Percentiles rank a stretch among this genome's conserved stretches.
These are phyloP conservation scores for Eilema depressum DNA, from an alignment of 2,888 invertebrate species.

Conservation along the genomic window DNA sequence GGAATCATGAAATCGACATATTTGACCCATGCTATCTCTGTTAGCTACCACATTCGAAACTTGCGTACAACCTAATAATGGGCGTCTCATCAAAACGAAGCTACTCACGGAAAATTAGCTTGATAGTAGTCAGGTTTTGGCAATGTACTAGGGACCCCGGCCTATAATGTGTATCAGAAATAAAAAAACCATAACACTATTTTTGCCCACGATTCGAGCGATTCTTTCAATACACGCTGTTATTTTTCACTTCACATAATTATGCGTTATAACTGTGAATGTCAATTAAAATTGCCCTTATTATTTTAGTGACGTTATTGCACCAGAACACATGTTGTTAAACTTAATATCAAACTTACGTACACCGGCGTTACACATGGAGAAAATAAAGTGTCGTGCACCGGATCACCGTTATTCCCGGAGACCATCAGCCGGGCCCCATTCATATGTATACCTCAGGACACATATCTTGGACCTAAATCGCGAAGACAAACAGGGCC, in stretches of 20 bases:
- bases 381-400: conserved; percentile 26
- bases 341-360: conserved; percentile 9
- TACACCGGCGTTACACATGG: conserved; percentile 4
- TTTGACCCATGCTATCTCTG: too few species aligned
- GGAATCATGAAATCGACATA: too few species aligned
- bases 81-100: too few species aligned
- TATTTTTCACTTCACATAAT: neutral
- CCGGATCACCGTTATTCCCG: conserved; percentile 48
- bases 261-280: neutral
- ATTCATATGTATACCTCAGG: conserved; percentile 49
- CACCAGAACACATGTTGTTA: conserved; percentile 3
- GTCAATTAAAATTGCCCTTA: neutral
- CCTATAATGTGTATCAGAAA: too few species aligned
- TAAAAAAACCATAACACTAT: neutral
- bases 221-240: neutral
- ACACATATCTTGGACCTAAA: too few species aligned
- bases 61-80: too few species aligned
- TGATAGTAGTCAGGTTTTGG: too few species aligned
- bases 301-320: neutral
- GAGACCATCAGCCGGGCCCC: conserved; percentile 36
- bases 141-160: too few species aligned
- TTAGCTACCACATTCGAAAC: too few species aligned
- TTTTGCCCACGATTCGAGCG: neutral
- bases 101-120: too few species aligned
- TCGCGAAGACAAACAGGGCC: too few species aligned